Conservation (phyloP, 2,797 vertebrate species). For the Clarias platycephalus region DNA sequence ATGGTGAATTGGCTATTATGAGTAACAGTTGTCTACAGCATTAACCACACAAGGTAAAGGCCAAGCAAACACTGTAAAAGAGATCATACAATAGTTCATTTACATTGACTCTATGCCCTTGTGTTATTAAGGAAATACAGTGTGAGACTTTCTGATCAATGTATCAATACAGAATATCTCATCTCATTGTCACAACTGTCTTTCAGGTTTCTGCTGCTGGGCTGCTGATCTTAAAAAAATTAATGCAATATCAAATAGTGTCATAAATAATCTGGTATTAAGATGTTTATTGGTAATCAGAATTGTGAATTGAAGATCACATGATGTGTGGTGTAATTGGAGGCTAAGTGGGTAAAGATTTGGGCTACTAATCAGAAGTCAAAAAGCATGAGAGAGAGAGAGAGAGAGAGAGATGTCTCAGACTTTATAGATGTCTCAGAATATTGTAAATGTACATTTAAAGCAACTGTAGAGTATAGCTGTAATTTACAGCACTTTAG, state of each 20-base stretch:
- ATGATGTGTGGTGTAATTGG: neutral
- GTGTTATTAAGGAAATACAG: neutral
- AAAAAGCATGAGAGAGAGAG: too few species aligned
- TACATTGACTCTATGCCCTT: neutral
- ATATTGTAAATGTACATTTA: neutral
- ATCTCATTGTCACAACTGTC: neutral
- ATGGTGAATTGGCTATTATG: slow-evolving; percentile 4
- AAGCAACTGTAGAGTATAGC: neutral
- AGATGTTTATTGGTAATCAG: neutral
- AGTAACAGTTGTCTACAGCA: neutral
- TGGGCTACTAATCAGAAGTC: neutral
- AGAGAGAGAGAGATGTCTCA: too few species aligned
- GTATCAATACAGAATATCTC: neutral
- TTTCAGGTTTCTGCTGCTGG: neutral
- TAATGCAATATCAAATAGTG: neutral
- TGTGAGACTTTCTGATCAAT: neutral
- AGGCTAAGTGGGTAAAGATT: neutral
- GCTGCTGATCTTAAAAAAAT: neutral
- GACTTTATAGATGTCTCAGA: too few species aligned
- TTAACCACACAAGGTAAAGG: neutral
- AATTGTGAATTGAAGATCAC: neutral
- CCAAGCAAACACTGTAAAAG: neutral
- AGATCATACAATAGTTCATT: neutral
- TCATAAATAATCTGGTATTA: neutral
- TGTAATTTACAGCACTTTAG: neutral